Conservation (phyloP, 2,113 vertebrate species). For the Panurus biarmicus region DNA sequence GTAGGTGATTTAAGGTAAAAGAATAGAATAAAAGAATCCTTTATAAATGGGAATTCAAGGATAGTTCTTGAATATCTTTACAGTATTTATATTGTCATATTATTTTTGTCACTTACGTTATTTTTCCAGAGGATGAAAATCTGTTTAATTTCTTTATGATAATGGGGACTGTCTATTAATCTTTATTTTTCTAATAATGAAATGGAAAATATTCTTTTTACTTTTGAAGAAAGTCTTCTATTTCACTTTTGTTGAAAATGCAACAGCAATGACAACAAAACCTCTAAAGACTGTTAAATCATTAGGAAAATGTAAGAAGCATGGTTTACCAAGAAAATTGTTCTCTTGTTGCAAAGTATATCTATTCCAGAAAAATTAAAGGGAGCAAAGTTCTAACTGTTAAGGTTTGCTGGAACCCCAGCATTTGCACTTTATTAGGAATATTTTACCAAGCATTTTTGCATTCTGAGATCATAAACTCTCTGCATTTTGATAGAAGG, state of each 20-base stretch:
- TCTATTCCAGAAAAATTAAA: not conserved
- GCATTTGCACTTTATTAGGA: constrained; percentile 20
- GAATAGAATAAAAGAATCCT: not conserved
- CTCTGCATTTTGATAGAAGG: not conserved
- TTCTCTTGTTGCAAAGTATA: not conserved
- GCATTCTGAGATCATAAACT: not conserved
- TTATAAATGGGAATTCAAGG: not conserved
- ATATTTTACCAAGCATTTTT: not conserved
- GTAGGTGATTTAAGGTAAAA: not conserved
- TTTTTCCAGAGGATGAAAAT: not conserved
- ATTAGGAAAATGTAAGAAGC: not conserved
- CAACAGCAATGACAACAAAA: not conserved
- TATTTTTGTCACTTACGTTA: not conserved
- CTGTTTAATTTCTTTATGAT: not conserved
- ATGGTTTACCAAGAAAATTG: not conserved
- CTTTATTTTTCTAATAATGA: not conserved
- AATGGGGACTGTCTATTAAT: not conserved
- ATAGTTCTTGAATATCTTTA: not conserved
- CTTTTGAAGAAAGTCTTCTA: not conserved
- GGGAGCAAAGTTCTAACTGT: not conserved
- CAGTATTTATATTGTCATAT: not conserved
- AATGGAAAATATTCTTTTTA: not conserved
- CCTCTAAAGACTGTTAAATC: not conserved
- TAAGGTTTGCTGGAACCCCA: not conserved
- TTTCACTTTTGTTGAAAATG: not conserved